Conservation (phyloP, 2,888 invertebrate species). For the Crocallis elinguaria region DNA sequence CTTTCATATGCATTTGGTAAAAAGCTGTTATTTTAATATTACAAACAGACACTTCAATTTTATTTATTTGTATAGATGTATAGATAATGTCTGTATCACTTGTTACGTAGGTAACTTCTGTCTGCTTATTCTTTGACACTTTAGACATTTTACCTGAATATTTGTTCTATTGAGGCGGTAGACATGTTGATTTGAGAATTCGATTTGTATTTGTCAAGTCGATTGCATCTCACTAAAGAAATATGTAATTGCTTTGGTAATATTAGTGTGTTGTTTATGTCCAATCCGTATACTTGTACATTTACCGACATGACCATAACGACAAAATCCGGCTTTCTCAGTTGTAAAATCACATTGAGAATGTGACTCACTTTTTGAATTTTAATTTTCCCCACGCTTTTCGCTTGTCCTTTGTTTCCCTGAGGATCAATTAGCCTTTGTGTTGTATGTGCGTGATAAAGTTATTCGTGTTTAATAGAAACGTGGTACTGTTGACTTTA, state of each 20-base stretch:
- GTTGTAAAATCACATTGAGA: not conserved
- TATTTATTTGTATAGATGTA: too few species aligned
- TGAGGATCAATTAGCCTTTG: conserved; percentile 11
- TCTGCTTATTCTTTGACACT: conserved; percentile 45
- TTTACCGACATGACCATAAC: too few species aligned
- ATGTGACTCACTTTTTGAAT: conserved; percentile 18
- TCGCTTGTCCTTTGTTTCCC: conserved; percentile 26
- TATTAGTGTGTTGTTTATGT: not conserved
- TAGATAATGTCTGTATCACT: too few species aligned
- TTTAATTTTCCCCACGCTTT: conserved; percentile 30
- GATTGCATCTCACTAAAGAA: conserved; percentile 26
- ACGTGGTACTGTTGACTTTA: too few species aligned
- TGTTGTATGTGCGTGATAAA: too few species aligned
- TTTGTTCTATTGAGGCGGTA: conserved; percentile 62
- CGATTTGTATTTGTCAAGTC: conserved; percentile 57
- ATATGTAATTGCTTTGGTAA: conserved; percentile 24
- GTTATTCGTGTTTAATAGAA: too few species aligned
- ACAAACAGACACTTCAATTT: too few species aligned
- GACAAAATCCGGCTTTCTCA: not conserved
- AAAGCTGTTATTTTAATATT: too few species aligned
- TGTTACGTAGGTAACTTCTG: too few species aligned
- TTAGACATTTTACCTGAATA: conserved; percentile 66
- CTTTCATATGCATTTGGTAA: too few species aligned
- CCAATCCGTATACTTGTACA: too few species aligned
- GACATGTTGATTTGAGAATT: conserved; percentile 69